Evolutionary conservation across 2,888 invertebrate species (phyloP).

Genomic region (Synanthedon andrenaeformis): DNA sequence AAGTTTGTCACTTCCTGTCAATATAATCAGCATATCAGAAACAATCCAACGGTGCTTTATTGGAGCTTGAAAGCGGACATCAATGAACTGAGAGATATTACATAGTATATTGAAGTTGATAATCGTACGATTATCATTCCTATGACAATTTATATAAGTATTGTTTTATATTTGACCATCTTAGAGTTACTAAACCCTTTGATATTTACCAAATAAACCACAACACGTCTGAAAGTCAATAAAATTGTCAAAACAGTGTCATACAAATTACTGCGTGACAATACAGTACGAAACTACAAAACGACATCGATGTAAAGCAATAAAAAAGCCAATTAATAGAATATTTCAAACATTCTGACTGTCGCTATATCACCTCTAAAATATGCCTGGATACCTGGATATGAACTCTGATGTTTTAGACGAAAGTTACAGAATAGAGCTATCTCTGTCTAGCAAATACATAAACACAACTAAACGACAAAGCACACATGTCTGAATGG

Average conservation of each 20-base stretch:
- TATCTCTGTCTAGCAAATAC: constrained; percentile 30
- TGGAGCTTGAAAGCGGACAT: constrained; percentile 22
- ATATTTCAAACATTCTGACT: constrained; percentile 48
- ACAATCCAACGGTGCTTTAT: constrained; percentile 44
- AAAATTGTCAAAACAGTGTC: constrained; percentile 29
- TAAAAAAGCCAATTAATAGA: constrained; percentile 59
- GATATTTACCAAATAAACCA: not conserved
- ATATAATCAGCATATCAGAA: constrained; percentile 55
- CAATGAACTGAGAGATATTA: not conserved
- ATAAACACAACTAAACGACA: constrained; percentile 16
- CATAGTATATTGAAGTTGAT: not conserved
- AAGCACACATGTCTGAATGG: constrained; percentile 18
- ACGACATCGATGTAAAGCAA: constrained; percentile 38
- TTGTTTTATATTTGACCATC: not conserved
- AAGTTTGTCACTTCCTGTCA: constrained; percentile 51
- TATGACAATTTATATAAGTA: not conserved
- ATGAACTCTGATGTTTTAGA: constrained; percentile 15
- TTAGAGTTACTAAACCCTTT: not conserved
- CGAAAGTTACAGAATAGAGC: constrained; percentile 7
- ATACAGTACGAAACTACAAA: constrained; percentile 20
- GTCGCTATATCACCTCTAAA: constrained; percentile 40
- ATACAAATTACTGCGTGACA: constrained; percentile 30
- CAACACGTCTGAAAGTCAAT: constrained; percentile 12
- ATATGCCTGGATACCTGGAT: constrained; percentile 28
- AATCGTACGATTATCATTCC: not conserved